Evolutionary conservation across 2,888 invertebrate genomes (phyloP).

Genomic region (Crossocerus cetratus): DNA sequence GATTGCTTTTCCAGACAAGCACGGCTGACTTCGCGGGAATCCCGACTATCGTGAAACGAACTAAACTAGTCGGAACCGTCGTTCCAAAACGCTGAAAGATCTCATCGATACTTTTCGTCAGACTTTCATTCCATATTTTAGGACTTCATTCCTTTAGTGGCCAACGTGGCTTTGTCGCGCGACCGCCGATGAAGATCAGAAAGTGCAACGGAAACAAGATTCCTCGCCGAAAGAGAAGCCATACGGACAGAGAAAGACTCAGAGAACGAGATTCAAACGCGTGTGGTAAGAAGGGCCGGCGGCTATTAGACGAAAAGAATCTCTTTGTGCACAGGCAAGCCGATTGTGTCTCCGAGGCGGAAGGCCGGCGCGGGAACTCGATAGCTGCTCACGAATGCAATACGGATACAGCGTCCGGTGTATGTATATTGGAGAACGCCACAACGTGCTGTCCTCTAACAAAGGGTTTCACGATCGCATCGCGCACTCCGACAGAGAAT

Average conservation of each 20-base stretch:
- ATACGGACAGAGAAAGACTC: background rate
- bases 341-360: background rate
- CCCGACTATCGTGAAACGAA: too few relatives aligned
- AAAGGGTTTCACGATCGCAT: too few relatives aligned
- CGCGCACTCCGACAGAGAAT: too few relatives aligned
- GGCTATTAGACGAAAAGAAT: constrained; percentile 24
- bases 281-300: constrained; percentile 12
- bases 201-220: background rate
- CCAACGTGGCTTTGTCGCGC: constrained; percentile 23
- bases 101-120: too few relatives aligned
- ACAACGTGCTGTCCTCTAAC: too few relatives aligned
- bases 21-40: too few relatives aligned
- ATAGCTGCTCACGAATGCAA: background rate
- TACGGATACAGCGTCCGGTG: too few relatives aligned
- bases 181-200: constrained; percentile 12
- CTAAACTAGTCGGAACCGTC: too few relatives aligned
- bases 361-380: background rate
- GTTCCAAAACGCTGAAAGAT: too few relatives aligned
- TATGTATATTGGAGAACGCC: too few relatives aligned
- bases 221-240: background rate
- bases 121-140: too few relatives aligned
- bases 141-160: constrained; percentile 20
- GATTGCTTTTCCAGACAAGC: too few relatives aligned
- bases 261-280: constrained; percentile 8
- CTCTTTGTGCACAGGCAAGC: constrained; percentile 11